Base-by-base conservation (phyloP, 2,888 invertebrate species). In the Eutolmus rufibarbis region DNA sequence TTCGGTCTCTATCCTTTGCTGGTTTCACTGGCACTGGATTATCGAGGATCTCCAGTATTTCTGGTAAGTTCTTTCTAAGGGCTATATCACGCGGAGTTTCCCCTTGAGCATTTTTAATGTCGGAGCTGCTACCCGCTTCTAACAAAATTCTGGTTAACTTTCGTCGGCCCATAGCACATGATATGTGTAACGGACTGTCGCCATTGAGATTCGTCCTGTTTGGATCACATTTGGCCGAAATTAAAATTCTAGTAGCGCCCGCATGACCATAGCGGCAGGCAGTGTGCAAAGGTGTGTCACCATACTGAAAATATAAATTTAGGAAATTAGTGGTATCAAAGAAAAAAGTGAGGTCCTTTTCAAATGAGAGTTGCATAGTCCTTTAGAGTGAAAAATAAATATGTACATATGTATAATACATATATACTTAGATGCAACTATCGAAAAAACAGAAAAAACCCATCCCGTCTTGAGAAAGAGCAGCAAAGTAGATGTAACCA, bases 261-360 rank as follows among this genome's bases (percentile, higher is more conserved):
- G 98, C 98, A 93, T 99, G 99, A 0, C 98, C 98, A 92, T 99
- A 98, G 31, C 98, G 95, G 5, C 98, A 97, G 1, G 98, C 97
- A 3, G 98, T 98, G 93, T 99, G 98, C 37, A 99, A 94, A 0
- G 98, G 96, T 0, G 98, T 98, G 92, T 98, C 98, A 5, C 98
- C 98, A 92, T 98, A 98, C 97, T 97, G 93, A 23, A 94, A 91
- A 86, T 23, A 66, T 66, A 89, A 88, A 8, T 87, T 16, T 31
- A 86, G 8, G 85, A 79, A 34, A 66, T 16, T 37, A 81, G 12
- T 9, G 9, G 1, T 9, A 56, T 28, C 12, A 46, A 46, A n/a
- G 37, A 82, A 14, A 78, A 5, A 34, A 34, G 34, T 34, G 34
- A 34, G 34, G 5, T 0, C 5, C 3, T 34, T 34, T 34, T 34